Conservation (phyloP, 2,888 invertebrate genomes). For the Andrena chrysosceles region DNA sequence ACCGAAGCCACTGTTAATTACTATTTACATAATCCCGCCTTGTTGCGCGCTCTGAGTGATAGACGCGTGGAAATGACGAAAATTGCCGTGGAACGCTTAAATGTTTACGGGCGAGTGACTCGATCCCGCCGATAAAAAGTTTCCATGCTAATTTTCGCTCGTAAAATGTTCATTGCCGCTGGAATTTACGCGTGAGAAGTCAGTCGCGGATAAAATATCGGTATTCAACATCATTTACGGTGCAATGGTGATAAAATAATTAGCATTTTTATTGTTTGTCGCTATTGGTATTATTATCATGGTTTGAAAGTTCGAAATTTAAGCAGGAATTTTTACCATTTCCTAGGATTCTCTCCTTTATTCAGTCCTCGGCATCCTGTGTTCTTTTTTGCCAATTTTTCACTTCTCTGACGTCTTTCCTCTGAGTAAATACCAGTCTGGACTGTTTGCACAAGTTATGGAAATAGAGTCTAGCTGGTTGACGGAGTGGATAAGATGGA, state of each 20-base stretch:
- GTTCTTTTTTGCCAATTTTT: not conserved
- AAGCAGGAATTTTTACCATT: not conserved
- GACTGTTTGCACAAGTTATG: not conserved
- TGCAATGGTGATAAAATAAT: no score
- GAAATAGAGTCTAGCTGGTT: not conserved
- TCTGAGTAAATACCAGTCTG: not conserved
- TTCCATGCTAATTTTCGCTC: no score
- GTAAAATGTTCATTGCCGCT: no score
- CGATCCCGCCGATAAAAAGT: no score
- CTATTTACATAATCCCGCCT: slow-evolving; percentile 26
- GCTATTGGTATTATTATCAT: no score
- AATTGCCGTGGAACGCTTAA: not conserved
- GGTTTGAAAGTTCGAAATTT: no score
- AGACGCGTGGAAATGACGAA: not conserved
- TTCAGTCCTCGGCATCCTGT: not conserved
- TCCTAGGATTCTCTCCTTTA: not conserved
- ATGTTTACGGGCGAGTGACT: no score
- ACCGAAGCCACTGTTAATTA: slow-evolving; percentile 5
- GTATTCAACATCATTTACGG: no score
- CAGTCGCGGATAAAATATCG: no score
- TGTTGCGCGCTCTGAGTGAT: not conserved
- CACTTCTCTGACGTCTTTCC: not conserved
- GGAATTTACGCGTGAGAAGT: no score
- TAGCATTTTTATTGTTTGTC: no score
- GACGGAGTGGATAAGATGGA: not conserved